Conservation (phyloP, 37 sponge, comb jelly and placozoan species). For the Hormiphora californensis region DNA sequence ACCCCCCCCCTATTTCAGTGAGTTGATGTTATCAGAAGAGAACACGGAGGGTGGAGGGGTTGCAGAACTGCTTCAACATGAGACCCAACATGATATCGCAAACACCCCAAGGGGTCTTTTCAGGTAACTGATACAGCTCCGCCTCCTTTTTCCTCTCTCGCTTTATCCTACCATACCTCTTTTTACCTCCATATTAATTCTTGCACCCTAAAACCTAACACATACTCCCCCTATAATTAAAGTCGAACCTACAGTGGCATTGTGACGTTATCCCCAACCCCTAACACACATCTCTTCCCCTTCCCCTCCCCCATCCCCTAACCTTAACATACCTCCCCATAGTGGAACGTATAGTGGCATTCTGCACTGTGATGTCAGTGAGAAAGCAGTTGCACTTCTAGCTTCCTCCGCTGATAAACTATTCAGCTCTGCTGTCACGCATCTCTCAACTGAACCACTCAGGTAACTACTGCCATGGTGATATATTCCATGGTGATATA, state of each 20-base stretch:
- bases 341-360: conserved; percentile 48
- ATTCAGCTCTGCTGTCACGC: conserved; percentile 47
- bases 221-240: no score
- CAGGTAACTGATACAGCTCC: no score
- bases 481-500: no score
- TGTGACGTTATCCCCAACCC: no score
- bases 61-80: conserved; percentile 45
- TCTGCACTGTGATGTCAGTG: background rate
- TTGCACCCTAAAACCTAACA: no score
- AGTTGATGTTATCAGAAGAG: conserved; percentile 40
- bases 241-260: no score
- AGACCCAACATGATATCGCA: conserved; percentile 33
- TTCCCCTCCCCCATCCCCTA: background rate
- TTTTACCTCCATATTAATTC: no score
- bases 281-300: no score
- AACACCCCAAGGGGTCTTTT: conserved; percentile 35
- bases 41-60: conserved; percentile 41
- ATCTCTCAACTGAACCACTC: conserved; percentile 38
- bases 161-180: no score
- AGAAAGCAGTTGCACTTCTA: conserved; percentile 28
- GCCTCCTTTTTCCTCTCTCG: no score
- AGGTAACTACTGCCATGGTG: background rate
- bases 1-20: no score
- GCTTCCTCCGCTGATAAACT: conserved; percentile 46
- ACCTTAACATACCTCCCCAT: background rate